Evolutionary conservation across 2,888 invertebrate genomes (phyloP).

Genomic region (Callinectes sapidus): DNA sequence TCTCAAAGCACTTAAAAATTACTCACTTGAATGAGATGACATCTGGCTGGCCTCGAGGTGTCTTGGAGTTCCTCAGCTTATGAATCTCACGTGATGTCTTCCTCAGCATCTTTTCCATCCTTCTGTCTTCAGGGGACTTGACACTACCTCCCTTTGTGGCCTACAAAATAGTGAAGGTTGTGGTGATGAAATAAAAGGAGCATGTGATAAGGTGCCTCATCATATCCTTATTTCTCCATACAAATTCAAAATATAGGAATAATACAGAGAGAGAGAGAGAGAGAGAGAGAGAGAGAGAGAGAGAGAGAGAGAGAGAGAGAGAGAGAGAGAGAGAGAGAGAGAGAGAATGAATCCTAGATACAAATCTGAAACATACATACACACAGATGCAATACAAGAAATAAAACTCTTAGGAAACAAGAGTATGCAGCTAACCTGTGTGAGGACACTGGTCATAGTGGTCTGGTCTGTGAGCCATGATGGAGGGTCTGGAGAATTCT

Average conservation of each 20-base stretch:
- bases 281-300: neutral
- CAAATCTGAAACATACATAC: neutral
- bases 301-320: neutral
- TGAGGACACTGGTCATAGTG: conserved; percentile 84
- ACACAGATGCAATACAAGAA: neutral
- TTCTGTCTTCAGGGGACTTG: conserved; percentile 81
- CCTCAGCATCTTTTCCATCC: conserved; percentile 87
- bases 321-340: neutral
- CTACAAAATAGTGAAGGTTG: conserved; percentile 74
- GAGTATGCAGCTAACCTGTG: conserved; percentile 75
- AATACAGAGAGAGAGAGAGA: neutral
- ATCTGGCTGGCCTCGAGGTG: conserved; percentile 90
- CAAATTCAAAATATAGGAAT: neutral
- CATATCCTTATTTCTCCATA: neutral
- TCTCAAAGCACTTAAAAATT: neutral
- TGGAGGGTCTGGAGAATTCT: conserved; percentile 86
- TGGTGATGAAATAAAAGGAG: neutral
- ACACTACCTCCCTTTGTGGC: conserved; percentile 79
- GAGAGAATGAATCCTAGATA: neutral
- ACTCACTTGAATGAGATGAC: conserved; percentile 93
- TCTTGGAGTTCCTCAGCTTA: conserved; percentile 88
- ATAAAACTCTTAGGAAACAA: neutral
- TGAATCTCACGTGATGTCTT: conserved; percentile 94
- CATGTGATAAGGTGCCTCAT: neutral
- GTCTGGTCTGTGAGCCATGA: conserved; percentile 92